These are phyloP conservation scores for Phymanthus crucifer DNA, from an alignment of 92 coral and sea anemone genomes.

Conservation along the genomic window DNA sequence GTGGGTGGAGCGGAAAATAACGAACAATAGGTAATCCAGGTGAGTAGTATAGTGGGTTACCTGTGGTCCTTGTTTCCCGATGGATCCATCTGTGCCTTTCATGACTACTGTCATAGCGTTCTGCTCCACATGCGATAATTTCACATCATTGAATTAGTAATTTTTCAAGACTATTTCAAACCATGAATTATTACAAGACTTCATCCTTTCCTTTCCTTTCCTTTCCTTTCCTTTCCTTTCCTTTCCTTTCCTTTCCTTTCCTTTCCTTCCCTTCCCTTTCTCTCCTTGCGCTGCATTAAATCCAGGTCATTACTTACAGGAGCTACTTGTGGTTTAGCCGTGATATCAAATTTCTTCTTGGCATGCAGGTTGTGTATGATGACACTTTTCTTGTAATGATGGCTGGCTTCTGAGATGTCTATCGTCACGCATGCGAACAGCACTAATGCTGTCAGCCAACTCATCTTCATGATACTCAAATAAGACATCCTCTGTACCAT, in stretches of 20 bases:
- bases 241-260: too few relatives aligned
- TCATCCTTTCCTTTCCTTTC: background rate
- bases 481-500: background rate
- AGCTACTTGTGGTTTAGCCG: conserved; percentile 12
- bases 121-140: background rate
- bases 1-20: too few relatives aligned
- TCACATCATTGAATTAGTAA: background rate
- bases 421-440: conserved; percentile 23
- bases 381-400: conserved; percentile 16
- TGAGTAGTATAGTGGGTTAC: conserved; percentile 7
- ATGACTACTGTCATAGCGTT: conserved; percentile 28
- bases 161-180: too few relatives aligned
- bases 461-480: conserved; percentile 16
- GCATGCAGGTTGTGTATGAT: background rate
- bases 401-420: conserved; percentile 20
- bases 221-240: too few relatives aligned
- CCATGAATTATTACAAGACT: background rate
- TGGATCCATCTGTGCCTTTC: conserved; percentile 25
- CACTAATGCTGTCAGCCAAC: conserved; percentile 26
- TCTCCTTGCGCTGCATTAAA: too few relatives aligned
- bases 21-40: too few relatives aligned
- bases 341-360: conserved; percentile 26
- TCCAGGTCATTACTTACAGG: conserved; percentile 34
- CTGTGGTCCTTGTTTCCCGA: conserved; percentile 25
- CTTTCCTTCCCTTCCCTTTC: too few relatives aligned